Conservation (phyloP, 2,797 vertebrate genomes). For the Sebastes itinus region DNA sequence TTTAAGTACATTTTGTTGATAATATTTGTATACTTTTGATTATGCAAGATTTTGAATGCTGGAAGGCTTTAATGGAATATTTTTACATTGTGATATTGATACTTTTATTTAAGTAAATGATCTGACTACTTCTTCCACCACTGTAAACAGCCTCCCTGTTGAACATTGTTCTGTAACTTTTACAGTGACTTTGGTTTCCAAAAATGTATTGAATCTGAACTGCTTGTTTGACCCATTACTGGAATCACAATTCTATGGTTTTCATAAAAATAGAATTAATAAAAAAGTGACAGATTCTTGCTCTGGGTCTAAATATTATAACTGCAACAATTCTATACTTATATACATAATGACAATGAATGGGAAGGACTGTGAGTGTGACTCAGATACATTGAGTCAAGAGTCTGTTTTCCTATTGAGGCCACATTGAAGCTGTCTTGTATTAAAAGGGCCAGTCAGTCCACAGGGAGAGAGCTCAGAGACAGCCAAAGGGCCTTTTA, state of each 20-base stretch:
- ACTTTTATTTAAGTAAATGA: too few relatives aligned
- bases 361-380: not conserved
- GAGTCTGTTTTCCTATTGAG: constrained; percentile 75
- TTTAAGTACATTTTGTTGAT: too few relatives aligned
- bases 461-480: constrained; percentile 73
- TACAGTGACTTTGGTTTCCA: not conserved
- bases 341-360: not conserved
- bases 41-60: too few relatives aligned
- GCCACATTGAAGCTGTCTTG: constrained; percentile 73
- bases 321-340: not conserved
- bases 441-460: constrained; percentile 77
- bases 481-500: constrained; percentile 78
- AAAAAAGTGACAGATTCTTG: not conserved
- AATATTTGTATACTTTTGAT: too few relatives aligned
- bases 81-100: too few relatives aligned
- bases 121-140: too few relatives aligned
- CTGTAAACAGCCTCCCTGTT: too few relatives aligned
- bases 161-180: too few relatives aligned
- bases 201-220: not conserved
- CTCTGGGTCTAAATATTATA: not conserved
- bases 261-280: not conserved
- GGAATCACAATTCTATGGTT: not conserved
- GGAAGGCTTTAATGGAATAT: too few relatives aligned
- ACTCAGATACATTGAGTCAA: constrained; percentile 3
- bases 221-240: not conserved